Base-by-base conservation (phyloP, 2,113 vertebrate genomes). In the Atherinomorus stipes region DNA sequence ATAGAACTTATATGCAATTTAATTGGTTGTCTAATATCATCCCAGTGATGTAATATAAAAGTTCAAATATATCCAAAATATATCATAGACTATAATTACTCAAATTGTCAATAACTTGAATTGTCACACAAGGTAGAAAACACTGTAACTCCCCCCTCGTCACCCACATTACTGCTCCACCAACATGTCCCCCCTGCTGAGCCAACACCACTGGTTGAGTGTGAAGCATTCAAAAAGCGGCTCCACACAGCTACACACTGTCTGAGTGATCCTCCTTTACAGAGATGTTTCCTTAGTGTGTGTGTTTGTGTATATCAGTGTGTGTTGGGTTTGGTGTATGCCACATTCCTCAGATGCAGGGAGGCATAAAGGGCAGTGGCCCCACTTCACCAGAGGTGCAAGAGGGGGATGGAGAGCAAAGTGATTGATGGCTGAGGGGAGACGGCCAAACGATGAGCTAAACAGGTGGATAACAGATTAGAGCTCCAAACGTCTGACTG, bases 301-400 rank as follows among this genome's bases (percentile, higher is more conserved):
- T 74, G 61, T 66, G 51, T 51, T 56, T 56, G 70, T 79, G 66
- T 52, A 42, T 59, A 28, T 70, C 64, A 80, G 76, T 76, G 79
- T 60, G 76, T 66, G 74, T 56, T 40, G 51, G 47, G 63, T 54
- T 40, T 68, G 71, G 64, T 85, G 53, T 49, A 63, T 59, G 79
- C 84, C 71, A 72, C 88, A 91, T 92, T 92, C 90, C 91, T 88
- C 45, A 16, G 64, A 81, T 79, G 84, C 88, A 90, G 76, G 80
- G 87, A 62, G 45, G 88, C 58, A 62, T 80, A 91, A 91, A 87
- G 81, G 80, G 54, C 80, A 74, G 82, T 66, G 81, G 86, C 78
- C 85, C 85, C 86, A 88, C 88, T 85, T 81, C 84, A 80, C 76
- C 71, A 83, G 84, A 86, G 90, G 85, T 84, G 80, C 80, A 71